Percentiles rank a stretch among this genome's conserved stretches.
These are phyloP conservation scores for Lycophotia porphyrea DNA, from an alignment of 2,888 invertebrate genomes.

Conservation along the genomic window DNA sequence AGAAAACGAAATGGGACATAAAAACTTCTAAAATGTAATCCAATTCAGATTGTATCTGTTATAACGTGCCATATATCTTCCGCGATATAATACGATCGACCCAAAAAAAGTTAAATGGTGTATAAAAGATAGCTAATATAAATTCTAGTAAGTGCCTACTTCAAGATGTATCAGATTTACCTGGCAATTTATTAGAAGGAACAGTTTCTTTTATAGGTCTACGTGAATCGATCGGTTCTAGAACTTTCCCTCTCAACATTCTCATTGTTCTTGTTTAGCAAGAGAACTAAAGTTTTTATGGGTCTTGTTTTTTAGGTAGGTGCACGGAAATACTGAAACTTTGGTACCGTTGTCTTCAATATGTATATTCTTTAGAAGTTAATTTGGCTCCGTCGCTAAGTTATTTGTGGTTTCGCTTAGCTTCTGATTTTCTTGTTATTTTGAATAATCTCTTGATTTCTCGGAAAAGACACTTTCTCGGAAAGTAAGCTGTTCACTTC, in stretches of 20 bases:
- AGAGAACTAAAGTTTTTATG: constrained; percentile 16
- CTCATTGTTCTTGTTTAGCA: constrained; percentile 7
- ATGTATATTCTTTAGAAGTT: constrained; percentile 32
- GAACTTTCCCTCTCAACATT: constrained; percentile 1
- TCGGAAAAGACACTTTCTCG: not conserved
- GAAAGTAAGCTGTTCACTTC: not conserved
- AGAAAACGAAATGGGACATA: constrained; percentile 28
- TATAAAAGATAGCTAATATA: constrained; percentile 32
- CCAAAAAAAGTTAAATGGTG: constrained; percentile 48
- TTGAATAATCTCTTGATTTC: not conserved
- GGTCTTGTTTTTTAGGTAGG: constrained; percentile 1
- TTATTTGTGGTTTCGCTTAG: not conserved
- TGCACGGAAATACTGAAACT: constrained; percentile 1
- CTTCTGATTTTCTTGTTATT: constrained; percentile 6
- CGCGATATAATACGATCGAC: constrained; percentile 27
- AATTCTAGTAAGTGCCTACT: constrained; percentile 48
- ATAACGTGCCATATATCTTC: constrained; percentile 33
- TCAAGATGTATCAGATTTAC: constrained; percentile 39
- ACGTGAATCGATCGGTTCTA: constrained; percentile 14
- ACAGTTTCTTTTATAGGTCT: constrained; percentile 27
- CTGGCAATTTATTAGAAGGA: constrained; percentile 32
- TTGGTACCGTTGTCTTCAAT: not conserved
- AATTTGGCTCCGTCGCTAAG: not conserved
- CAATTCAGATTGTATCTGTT: constrained; percentile 46
- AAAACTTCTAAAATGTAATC: constrained; percentile 38